Evolutionary conservation across 35 echinoderm and acorn worm genomes (phyloP).

Genomic region (Hemicentrotus pulcherrimus): DNA sequence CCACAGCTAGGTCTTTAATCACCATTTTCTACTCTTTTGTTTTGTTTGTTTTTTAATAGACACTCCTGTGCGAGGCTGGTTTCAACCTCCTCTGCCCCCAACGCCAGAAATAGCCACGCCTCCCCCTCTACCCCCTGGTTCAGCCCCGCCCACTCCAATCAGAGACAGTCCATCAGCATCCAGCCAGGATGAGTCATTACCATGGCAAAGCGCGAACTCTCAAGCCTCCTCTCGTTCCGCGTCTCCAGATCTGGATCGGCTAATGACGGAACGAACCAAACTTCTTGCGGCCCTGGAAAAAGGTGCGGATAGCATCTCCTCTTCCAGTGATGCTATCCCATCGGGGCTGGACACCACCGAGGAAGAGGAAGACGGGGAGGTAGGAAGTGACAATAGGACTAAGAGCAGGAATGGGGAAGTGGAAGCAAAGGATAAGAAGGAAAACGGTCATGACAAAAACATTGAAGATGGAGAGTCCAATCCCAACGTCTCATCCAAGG

Average conservation of each 20-base stretch:
- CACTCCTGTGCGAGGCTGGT: conserved; percentile 24
- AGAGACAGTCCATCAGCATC: background rate
- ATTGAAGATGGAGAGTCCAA: background rate
- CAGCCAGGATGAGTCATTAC: background rate
- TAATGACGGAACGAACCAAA: conserved; percentile 29
- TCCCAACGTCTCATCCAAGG: conserved; percentile 10
- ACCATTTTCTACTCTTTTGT: no score
- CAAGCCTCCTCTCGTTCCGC: conserved; percentile 10
- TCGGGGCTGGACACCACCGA: background rate
- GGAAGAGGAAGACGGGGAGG: conserved; percentile 21
- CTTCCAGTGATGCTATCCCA: background rate
- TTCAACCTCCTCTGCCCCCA: conserved; percentile 50
- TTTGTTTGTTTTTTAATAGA: background rate
- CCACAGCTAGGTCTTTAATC: no score
- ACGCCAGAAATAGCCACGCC: conserved; percentile 44
- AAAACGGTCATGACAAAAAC: background rate
- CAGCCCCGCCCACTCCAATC: conserved; percentile 42
- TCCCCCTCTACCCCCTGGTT: conserved; percentile 46
- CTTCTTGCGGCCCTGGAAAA: conserved; percentile 45
- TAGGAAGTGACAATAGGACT: conserved; percentile 3
- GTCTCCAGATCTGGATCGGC: conserved; percentile 38
- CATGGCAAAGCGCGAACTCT: conserved; percentile 12
- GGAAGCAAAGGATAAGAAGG: background rate
- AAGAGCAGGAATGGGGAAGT: background rate
- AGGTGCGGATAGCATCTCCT: background rate